Conservation (phyloP, 2,888 invertebrate genomes). For the Drosophila atroscutellata region DNA sequence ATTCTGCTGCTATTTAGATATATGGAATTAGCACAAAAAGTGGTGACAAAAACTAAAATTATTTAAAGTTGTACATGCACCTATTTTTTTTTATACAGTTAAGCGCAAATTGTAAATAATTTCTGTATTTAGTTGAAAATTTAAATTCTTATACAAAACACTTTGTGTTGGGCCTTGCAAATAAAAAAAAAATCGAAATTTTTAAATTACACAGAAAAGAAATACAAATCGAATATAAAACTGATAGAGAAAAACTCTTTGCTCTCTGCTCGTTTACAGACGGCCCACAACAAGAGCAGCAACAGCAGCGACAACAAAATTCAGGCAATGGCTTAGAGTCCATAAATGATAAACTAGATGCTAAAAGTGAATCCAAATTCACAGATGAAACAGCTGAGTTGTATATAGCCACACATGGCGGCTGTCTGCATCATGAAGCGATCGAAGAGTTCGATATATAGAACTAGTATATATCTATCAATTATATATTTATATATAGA, state of each 20-base stretch:
- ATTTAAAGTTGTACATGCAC: not conserved
- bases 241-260: conserved; percentile 69
- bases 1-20: not conserved
- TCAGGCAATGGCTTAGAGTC: conserved; percentile 43
- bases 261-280: conserved; percentile 75
- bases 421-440: conserved; percentile 71
- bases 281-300: conserved; percentile 44
- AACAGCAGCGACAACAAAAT: conserved; percentile 39
- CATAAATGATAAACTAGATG: conserved; percentile 50
- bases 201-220: conserved; percentile 2
- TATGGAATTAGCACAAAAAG: not conserved
- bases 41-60: not conserved
- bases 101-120: not conserved
- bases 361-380: conserved; percentile 43
- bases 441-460: conserved; percentile 68
- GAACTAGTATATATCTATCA: conserved; percentile 16
- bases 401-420: conserved; percentile 80
- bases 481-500: conserved; percentile 29
- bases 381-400: conserved; percentile 68
- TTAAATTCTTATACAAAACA: conserved; percentile 1
- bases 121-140: not conserved
- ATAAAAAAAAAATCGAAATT: conserved; percentile 23
- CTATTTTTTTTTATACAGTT: not conserved
- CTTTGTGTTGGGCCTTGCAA: conserved; percentile 22
- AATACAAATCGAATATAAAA: conserved; percentile 33